Evolutionary conservation across 2,797 vertebrate species (phyloP), one percentile per base, ranked within the genome.

Genomic region (Limnodromus scolopaceus): DNA sequence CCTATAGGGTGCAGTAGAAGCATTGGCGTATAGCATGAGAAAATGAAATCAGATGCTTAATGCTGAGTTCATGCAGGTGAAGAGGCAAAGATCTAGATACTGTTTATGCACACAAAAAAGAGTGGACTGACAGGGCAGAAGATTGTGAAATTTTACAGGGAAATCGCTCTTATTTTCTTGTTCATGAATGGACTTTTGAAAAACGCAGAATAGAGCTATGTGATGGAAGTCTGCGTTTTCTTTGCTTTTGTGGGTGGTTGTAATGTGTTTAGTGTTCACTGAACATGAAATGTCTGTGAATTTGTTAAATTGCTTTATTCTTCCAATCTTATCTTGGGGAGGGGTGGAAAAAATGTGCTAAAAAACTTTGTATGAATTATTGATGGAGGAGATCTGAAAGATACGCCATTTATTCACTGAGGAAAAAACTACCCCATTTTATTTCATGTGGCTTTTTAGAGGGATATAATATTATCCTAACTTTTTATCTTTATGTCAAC

Each of bases 1-100:
- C 83, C 85, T 80, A 63, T 48, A 90, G 77, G 65, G 91, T 95
- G 30, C 72, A 84, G 49, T 91, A 95, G 92, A 96, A 61, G 70
- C 75, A 54, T 11, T 88, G 58, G 80, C 96, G 13, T 90, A 51
- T 84, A 91, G 60, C 49, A 86, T 46, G 22, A 80, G 46, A 83
- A 92, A 94, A 82, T 69, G 23, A 69, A 92, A 45, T 61, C 77
- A 68, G n/a, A 34, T 94, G 63, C 45, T 90, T 93, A 66, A 82
- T 91, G 27, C 60, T 86, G 75, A 88, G 80, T 86, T 93, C 34
- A 74, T 84, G 43, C n/a, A 89, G 27, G 27, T 68, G 80, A 45
- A 61, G 82, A 76, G 51, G 43, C 60, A 64, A 83, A 41, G 63
- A 45, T 91, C 24, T 88, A 63, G 51, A 48, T 85, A 22, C 12